phyloP scores from a whole-genome alignment of 2,113 vertebrate species.

The Hydrolagus affinis region DNA sequence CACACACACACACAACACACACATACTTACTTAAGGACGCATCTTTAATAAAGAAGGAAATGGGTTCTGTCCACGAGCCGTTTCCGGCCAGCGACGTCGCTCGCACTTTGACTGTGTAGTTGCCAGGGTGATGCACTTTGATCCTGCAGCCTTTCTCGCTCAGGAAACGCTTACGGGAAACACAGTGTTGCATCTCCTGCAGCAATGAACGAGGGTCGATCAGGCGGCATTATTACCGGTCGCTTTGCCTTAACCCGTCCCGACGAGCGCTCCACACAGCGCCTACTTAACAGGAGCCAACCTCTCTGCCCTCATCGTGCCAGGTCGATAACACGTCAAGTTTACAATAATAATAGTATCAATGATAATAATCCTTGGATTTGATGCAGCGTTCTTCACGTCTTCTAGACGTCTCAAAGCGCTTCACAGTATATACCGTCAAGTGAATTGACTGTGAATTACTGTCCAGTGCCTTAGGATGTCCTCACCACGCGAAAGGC shows the following conservation, averaged over 20 bases:
- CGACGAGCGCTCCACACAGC: neutral
- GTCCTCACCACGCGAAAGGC: no score
- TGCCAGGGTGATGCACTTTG: conserved; percentile 71
- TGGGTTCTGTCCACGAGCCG: conserved; percentile 80
- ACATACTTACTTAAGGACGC: conserved; percentile 31
- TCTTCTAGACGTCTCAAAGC: no score
- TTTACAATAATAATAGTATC: no score
- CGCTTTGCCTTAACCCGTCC: neutral
- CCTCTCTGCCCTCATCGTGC: neutral
- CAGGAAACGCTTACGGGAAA: conserved; percentile 73
- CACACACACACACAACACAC: no score
- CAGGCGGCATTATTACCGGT: no score
- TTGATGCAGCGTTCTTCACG: no score
- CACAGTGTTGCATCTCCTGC: conserved; percentile 70
- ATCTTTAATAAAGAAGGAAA: conserved; percentile 77
- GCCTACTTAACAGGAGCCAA: neutral
- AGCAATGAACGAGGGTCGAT: neutral
- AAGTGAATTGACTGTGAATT: no score
- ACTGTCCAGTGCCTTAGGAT: no score
- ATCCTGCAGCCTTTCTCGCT: conserved; percentile 65
- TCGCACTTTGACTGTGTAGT: conserved; percentile 80
- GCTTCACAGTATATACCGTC: no score
- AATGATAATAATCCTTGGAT: no score
- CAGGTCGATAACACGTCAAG: neutral
- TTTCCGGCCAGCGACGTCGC: conserved; percentile 89